Conservation (phyloP, 2,888 invertebrate species). For the Drosophila cracens region DNA sequence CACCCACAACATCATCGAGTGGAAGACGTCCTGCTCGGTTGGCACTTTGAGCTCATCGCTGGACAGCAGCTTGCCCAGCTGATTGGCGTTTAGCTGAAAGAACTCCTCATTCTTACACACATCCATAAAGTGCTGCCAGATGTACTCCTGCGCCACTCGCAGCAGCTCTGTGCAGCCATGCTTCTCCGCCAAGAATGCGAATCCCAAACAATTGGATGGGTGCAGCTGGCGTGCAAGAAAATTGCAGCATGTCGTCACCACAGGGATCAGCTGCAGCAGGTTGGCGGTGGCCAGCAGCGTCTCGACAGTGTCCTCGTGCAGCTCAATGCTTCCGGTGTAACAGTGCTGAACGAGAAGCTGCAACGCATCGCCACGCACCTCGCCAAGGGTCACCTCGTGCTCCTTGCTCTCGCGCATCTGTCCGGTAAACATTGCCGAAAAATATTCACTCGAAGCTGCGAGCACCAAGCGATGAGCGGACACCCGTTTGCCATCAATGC, state of each 20-base stretch:
- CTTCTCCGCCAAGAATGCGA: too few relatives aligned
- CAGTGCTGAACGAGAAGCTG: too few relatives aligned
- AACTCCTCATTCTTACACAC: conserved; percentile 85
- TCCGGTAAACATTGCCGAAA: conserved; percentile 97
- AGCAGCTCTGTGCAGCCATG: conserved; percentile 91
- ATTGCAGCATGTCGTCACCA: conserved; percentile 78
- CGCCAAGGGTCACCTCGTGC: too few relatives aligned
- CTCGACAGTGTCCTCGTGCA: conserved; percentile 87
- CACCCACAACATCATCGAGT: conserved; percentile 95
- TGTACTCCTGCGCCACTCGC: conserved; percentile 93
- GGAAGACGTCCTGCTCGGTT: conserved; percentile 95
- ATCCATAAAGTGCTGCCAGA: conserved; percentile 93
- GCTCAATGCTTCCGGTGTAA: too few relatives aligned
- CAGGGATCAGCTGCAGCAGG: conserved; percentile 93
- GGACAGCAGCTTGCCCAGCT: conserved; percentile 91
- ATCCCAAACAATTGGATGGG: too few relatives aligned
- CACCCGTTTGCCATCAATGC: conserved; percentile 85
- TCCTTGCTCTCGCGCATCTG: conserved; percentile 91
- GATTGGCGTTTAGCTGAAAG: conserved; percentile 88
- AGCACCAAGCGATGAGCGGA: conserved; percentile 94
- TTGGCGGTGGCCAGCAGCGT: conserved; percentile 94
- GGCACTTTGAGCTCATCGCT: conserved; percentile 97
- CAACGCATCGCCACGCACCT: too few relatives aligned
- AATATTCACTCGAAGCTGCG: conserved; percentile 96
- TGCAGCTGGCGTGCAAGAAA: too few relatives aligned